These are phyloP conservation scores for Brachionus koreanus DNA, from an alignment of 1,140 invertebrate species.

Conservation along the genomic window DNA sequence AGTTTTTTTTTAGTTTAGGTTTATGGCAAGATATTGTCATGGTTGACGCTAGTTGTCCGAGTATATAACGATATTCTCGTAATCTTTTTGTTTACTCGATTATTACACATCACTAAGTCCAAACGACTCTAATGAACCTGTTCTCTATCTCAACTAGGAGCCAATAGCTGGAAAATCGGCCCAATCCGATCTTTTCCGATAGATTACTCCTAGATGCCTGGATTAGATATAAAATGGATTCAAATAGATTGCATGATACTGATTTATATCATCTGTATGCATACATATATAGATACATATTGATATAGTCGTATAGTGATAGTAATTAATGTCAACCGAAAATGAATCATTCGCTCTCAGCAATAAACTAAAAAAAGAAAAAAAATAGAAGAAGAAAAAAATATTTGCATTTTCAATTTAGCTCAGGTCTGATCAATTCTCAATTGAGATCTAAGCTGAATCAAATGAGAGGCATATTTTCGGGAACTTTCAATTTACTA, in stretches of 20 bases:
- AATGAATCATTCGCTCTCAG: neutral
- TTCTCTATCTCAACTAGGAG: neutral
- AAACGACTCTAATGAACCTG: constrained; percentile 33
- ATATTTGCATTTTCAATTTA: constrained; percentile 26
- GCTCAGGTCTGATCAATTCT: neutral
- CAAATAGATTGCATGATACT: constrained; percentile 18
- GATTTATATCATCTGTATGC: constrained; percentile 15
- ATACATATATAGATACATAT: no score
- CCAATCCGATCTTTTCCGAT: constrained; percentile 30
- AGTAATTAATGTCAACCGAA: constrained; percentile 6
- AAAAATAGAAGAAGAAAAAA: neutral
- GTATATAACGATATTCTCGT: constrained; percentile 14
- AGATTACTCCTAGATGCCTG: constrained; percentile 17
- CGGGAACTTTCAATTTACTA: neutral
- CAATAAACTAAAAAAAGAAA: neutral
- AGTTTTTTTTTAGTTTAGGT: neutral
- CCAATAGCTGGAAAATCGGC: neutral
- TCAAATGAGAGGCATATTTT: neutral
- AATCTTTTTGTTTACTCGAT: constrained; percentile 30
- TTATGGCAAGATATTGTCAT: neutral
- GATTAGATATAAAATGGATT: constrained; percentile 4
- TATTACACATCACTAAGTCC: constrained; percentile 19
- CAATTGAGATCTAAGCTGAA: neutral
- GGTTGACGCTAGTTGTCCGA: neutral
- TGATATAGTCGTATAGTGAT: neutral